These are phyloP conservation scores for Pterocles orientalis DNA, from an alignment of 2,113 vertebrate species.

Conservation along the genomic window DNA sequence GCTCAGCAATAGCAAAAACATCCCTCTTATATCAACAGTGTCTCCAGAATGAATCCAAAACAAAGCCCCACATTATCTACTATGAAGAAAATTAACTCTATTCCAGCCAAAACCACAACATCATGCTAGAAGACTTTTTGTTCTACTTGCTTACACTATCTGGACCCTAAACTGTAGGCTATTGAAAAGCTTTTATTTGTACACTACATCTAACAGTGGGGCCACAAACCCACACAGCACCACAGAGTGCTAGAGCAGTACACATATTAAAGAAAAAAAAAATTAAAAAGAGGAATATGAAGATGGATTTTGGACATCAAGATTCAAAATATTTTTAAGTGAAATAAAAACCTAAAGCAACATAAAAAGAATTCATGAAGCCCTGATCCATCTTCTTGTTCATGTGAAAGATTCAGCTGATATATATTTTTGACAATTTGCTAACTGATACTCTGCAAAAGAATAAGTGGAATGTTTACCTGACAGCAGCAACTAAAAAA, in stretches of 20 bases:
- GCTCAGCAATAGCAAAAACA: too few species aligned
- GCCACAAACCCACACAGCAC: not conserved
- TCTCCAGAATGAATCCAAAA: too few species aligned
- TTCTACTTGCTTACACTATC: not conserved
- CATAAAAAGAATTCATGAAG: not conserved
- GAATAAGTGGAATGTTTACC: conserved; percentile 43
- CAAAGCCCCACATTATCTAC: too few species aligned
- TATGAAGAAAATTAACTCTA: too few species aligned
- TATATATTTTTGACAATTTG: not conserved
- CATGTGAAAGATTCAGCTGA: not conserved
- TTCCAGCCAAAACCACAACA: too few species aligned
- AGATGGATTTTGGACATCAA: not conserved
- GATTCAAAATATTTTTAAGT: not conserved
- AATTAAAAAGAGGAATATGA: not conserved
- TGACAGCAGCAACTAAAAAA: not conserved
- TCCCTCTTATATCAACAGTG: too few species aligned
- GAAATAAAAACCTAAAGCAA: not conserved
- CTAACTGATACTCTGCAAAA: not conserved
- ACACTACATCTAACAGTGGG: not conserved
- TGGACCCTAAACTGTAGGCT: not conserved
- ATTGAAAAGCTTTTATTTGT: not conserved
- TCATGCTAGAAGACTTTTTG: not conserved
- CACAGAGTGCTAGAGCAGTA: not conserved
- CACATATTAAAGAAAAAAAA: not conserved
- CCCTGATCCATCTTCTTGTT: not conserved